phyloP scores from a whole-genome alignment of 2,797 vertebrate genomes.

The Iguana delicatissima region DNA sequence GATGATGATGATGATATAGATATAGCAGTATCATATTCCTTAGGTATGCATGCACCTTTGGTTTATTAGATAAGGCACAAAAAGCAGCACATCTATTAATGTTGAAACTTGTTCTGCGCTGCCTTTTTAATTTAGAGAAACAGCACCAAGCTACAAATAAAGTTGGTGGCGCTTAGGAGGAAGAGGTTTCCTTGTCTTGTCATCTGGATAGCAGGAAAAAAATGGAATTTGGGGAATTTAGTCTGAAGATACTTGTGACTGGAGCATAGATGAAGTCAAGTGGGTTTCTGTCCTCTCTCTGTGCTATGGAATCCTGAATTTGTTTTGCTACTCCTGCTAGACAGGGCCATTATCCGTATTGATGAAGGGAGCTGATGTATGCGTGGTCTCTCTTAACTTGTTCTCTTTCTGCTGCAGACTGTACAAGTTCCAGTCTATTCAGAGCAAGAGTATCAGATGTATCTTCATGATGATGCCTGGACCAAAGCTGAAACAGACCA shows the following conservation, averaged over 20 bases:
- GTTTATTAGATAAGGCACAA: not conserved
- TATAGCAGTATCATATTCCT: not conserved
- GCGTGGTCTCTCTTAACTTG: slow-evolving; percentile 1
- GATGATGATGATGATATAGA: too few species aligned
- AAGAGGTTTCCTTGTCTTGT: not conserved
- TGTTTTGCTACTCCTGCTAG: not conserved
- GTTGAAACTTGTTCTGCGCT: not conserved
- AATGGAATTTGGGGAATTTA: not conserved
- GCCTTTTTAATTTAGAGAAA: not conserved
- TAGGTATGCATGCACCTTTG: not conserved
- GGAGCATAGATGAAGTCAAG: not conserved
- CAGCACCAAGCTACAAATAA: not conserved
- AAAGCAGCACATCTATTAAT: not conserved
- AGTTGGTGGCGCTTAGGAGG: not conserved
- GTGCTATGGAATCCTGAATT: slow-evolving; percentile 14
- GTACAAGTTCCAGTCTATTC: slow-evolving; percentile 98
- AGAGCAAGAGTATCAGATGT: slow-evolving; percentile 97
- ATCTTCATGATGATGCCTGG: slow-evolving; percentile 98
- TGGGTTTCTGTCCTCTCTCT: not conserved
- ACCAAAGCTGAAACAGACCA: slow-evolving; percentile 98
- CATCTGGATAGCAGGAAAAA: not conserved
- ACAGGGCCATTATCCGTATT: not conserved
- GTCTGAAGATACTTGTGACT: not conserved
- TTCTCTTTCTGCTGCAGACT: slow-evolving; percentile 78
- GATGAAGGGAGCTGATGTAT: not conserved